Base-by-base conservation (phyloP, 2,888 invertebrate species). In the Agrenia bidenticulata region DNA sequence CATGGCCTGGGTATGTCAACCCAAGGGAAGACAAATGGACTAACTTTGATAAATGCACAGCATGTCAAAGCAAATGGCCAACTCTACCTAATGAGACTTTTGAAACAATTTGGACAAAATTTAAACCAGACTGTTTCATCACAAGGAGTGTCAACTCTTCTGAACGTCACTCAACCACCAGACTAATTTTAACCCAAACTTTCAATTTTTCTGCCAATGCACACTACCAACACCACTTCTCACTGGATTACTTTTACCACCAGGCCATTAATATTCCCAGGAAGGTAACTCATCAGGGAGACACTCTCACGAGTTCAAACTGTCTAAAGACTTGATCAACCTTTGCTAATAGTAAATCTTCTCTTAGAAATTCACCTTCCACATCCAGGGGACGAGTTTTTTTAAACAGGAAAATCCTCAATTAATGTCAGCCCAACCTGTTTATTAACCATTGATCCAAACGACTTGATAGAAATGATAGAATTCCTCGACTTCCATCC, bases 31-130 rank as follows among this genome's bases (percentile, higher is more conserved):
- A 75, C 75, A 73, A 75, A 75, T 75, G 74, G 73, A 70, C 67
- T 64, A 70, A 70, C 67, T 73, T 74, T 74, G 75, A 75, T 75
- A 72, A 75, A 75, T 75, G 73, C 70, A 66, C 70, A 64, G 66
- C 70, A 71, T 64, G 73, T 73, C 72, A 72, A 62, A 70, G 67
- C 70, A 71, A 73, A 73, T 73, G 72, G 66, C 73, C 72, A 73
- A 70, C 73, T 73, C 72, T 66, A 60, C 67, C 72, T 73, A 73
- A 73, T 73, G 73, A 73, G 71, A 71, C 71, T 73, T 71, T 69
- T 68, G 65, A 68, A 72, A 73, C 71, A 68, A 73, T 73, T 73
- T 68, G 69, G 70, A 71, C 57, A 73, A 69, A 68, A 73, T 73
- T 73, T 68, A 69, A 68, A 71, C 57, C 58, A 26, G 54, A 66